A percentile compares a stretch with the other conserved stretches of the same genome.
Conservation (phyloP, 2,113 vertebrate species). For the cattle (Bos taurus) region DNA sequence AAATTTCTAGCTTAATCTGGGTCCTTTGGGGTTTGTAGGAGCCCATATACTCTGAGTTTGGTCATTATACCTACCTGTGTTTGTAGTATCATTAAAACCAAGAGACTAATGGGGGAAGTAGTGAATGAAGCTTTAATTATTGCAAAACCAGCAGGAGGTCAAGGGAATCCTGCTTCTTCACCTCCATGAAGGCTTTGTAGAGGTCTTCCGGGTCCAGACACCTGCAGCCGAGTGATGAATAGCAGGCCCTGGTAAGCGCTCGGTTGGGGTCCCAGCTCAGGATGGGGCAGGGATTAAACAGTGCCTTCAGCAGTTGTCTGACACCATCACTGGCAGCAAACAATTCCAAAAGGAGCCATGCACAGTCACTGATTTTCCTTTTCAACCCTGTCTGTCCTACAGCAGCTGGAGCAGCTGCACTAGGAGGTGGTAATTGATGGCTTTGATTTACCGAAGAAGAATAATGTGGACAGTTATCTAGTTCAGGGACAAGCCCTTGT, state of each 20-base stretch:
- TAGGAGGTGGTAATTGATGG: not conserved
- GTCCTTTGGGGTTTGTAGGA: not conserved
- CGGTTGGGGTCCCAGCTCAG: not conserved
- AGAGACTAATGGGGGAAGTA: not conserved
- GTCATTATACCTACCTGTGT: not conserved
- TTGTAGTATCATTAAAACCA: not conserved
- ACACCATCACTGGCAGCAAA: not conserved
- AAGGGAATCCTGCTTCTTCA: not conserved
- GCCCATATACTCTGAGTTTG: not conserved
- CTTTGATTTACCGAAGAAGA: conserved; percentile 48
- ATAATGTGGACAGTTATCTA: not conserved
- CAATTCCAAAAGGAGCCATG: not conserved
- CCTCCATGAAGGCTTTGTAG: not conserved
- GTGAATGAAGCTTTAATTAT: not conserved
- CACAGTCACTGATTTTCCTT: not conserved
- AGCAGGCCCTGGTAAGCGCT: not conserved
- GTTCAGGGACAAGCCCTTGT: conserved; percentile 9
- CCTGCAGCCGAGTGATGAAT: not conserved
- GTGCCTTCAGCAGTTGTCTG: not conserved
- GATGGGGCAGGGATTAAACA: not conserved
- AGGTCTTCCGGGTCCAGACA: not conserved
- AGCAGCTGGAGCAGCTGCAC: not conserved
- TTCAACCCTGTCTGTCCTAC: not conserved
- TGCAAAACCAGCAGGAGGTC: not conserved
- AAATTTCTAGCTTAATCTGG: not conserved